Evolutionary conservation across 2,797 vertebrate species (phyloP).

Genomic region (Muraenolepis orangiensis): DNA sequence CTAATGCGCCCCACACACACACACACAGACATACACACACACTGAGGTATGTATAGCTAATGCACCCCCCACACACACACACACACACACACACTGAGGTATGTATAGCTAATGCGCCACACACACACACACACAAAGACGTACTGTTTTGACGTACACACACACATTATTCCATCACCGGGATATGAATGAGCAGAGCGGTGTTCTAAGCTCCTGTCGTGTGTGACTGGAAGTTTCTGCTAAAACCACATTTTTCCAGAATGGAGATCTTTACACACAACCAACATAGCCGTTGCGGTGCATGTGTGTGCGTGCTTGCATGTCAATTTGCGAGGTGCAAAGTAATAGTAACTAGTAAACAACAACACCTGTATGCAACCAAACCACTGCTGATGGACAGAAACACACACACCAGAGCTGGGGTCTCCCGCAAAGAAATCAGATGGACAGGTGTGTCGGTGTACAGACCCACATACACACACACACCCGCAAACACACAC

Average conservation of each 20-base stretch:
- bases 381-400: constrained; percentile 39
- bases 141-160: background rate
- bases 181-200: constrained; percentile 37
- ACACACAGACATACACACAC: background rate
- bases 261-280: background rate
- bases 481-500: constrained; percentile 8
- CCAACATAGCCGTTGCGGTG: background rate
- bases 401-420: constrained; percentile 35
- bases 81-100: background rate
- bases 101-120: background rate
- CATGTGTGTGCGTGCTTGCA: no score
- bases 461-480: background rate
- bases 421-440: constrained; percentile 19
- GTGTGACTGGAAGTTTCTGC: constrained; percentile 16
- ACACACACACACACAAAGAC: background rate
- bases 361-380: constrained; percentile 40
- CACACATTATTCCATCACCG: constrained; percentile 27
- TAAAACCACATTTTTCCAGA: background rate
- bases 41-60: background rate
- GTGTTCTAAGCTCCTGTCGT: constrained; percentile 12
- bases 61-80: background rate
- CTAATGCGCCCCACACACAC: background rate
- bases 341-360: no score
- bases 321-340: no score
- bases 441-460: background rate